A percentile compares a stretch with the other conserved stretches of the same genome.
Evolutionary conservation across 2,888 invertebrate genomes (phyloP).

Genomic region (Eutolmus rufibarbis): DNA sequence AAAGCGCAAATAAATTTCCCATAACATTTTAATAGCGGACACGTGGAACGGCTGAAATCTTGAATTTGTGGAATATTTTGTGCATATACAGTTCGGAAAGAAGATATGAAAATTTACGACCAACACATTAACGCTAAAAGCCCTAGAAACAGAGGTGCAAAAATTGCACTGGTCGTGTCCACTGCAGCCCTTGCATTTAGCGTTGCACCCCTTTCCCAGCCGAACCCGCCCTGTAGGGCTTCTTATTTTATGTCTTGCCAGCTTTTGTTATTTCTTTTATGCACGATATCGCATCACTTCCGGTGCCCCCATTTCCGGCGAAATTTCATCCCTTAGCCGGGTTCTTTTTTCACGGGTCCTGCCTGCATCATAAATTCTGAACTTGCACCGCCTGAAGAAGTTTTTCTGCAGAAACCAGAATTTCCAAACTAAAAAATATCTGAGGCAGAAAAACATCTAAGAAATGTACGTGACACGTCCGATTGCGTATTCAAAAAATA

Average conservation of each 20-base stretch:
- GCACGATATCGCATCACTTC: not conserved
- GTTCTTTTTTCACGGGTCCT: not conserved
- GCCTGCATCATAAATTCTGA: not conserved
- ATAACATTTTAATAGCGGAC: not conserved
- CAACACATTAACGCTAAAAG: not conserved
- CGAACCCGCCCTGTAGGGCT: not conserved
- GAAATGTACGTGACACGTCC: not conserved
- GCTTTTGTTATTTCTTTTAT: not conserved
- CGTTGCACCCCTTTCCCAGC: not conserved
- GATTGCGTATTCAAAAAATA: not conserved
- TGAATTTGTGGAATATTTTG: not conserved
- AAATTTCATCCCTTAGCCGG: not conserved
- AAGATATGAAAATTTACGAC: not conserved
- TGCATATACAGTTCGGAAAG: not conserved
- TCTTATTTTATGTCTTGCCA: not conserved
- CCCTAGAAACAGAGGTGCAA: not conserved
- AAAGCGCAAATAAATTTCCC: too few species aligned
- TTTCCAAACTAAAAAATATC: not conserved
- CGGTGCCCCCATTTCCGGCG: not conserved
- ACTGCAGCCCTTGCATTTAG: not conserved
- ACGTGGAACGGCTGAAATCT: not conserved
- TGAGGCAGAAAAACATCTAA: not conserved
- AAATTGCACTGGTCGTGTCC: not conserved
- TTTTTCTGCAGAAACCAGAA: not conserved
- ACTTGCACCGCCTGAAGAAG: not conserved